Evolutionary conservation across 2,113 vertebrate genomes (phyloP).

Genomic region (Sander lucioperca): DNA sequence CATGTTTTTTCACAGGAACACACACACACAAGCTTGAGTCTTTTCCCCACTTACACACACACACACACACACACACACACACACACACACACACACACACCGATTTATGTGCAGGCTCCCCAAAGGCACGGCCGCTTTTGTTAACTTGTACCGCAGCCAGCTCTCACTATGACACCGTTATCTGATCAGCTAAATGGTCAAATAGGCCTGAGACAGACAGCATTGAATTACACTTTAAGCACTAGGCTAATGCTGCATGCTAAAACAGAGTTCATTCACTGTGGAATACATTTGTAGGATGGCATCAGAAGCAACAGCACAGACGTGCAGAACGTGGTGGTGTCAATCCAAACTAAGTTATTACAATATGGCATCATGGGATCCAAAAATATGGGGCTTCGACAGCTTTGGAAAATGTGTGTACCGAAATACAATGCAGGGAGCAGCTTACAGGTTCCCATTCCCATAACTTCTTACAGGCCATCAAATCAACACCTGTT

Average conservation of each 20-base stretch:
- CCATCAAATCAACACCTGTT: constrained; percentile 6
- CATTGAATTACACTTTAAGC: neutral
- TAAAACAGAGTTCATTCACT: neutral
- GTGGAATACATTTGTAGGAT: neutral
- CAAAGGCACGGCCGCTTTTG: constrained; percentile 32
- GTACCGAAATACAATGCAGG: neutral
- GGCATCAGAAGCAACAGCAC: neutral
- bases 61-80: neutral
- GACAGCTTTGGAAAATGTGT: neutral
- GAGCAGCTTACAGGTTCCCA: neutral
- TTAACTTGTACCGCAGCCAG: constrained; percentile 74
- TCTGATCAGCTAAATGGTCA: constrained; percentile 58
- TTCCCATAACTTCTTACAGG: neutral
- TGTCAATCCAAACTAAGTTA: too few relatives aligned
- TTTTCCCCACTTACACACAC: neutral
- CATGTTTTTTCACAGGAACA: constrained; percentile 39
- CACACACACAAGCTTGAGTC: constrained; percentile 17
- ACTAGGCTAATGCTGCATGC: neutral
- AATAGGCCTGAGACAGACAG: constrained; percentile 48
- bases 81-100: constrained; percentile 24
- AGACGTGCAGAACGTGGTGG: too few relatives aligned
- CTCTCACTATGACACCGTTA: constrained; percentile 63
- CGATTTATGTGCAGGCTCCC: constrained; percentile 33
- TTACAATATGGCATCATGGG: too few relatives aligned
- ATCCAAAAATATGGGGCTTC: neutral